Evolutionary conservation across 2,888 invertebrate genomes (phyloP).

Genomic region (Lepidonotus clava): DNA sequence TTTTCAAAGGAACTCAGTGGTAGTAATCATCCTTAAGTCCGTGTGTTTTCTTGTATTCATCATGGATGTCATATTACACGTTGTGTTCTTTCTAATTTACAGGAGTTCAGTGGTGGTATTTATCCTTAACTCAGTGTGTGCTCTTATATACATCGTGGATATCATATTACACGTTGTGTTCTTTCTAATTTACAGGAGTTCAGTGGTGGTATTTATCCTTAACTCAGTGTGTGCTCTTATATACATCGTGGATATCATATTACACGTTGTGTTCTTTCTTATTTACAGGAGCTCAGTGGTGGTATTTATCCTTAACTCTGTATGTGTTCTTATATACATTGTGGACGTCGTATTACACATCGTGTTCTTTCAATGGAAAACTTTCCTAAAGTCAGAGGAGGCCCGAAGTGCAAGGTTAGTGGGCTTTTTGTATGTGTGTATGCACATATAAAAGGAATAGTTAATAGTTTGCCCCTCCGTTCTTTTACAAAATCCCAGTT

Average conservation of each 20-base stretch:
- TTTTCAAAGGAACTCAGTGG: no score
- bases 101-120: no score
- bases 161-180: no score
- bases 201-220: neutral
- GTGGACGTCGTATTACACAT: conserved; percentile 44
- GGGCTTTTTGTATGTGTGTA: neutral
- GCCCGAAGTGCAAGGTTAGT: conserved; percentile 17
- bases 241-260: neutral
- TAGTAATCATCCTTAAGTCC: no score
- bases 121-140: no score
- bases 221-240: neutral
- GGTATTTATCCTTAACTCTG: neutral
- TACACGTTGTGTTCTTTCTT: neutral
- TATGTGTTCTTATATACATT: neutral
- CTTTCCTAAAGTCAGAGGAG: conserved; percentile 22
- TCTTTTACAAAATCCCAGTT: no score
- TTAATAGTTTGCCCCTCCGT: no score
- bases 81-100: no score
- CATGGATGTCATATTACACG: no score
- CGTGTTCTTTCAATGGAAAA: conserved; percentile 20
- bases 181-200: neutral
- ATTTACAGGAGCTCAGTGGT: neutral
- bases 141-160: no score
- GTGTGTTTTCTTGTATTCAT: no score
- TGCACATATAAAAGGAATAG: no score